Evolutionary conservation across 2,797 vertebrate genomes (phyloP).

Genomic region (Heteromormyrus szaboi): DNA sequence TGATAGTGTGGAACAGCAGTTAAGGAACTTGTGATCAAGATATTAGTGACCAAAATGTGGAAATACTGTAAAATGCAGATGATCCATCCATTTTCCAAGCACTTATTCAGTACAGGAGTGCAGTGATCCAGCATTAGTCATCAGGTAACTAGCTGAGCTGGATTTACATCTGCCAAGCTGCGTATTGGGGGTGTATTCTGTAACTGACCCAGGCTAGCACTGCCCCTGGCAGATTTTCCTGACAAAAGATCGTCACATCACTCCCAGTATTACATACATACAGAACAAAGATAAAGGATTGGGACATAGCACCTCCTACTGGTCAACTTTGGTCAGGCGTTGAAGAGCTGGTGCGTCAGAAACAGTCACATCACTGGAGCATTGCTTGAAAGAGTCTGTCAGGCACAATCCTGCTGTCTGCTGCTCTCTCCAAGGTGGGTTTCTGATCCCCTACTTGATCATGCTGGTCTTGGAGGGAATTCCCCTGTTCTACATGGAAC

Average conservation of each 20-base stretch:
- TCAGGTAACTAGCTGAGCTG: background rate
- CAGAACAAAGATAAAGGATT: background rate
- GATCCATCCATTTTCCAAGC: background rate
- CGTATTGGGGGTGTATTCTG: background rate
- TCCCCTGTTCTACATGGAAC: conserved; percentile 94
- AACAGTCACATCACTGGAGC: background rate
- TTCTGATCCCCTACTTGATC: conserved; percentile 90
- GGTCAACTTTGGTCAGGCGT: background rate
- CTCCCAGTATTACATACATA: background rate
- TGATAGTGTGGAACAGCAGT: background rate
- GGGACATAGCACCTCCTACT: background rate
- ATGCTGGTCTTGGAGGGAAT: conserved; percentile 92
- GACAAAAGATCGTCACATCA: background rate
- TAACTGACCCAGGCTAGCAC: background rate
- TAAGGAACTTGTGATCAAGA: background rate
- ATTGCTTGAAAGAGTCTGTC: background rate
- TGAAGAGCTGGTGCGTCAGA: background rate
- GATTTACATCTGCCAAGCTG: background rate
- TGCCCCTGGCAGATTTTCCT: background rate
- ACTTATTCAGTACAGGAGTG: background rate
- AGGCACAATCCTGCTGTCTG: background rate
- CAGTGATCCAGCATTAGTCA: background rate
- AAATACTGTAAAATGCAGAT: background rate
- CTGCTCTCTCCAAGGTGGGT: conserved; percentile 70
- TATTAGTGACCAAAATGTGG: background rate